Evolutionary conservation across 1,140 invertebrate genomes (phyloP).

Genomic region (Bombus superbus): DNA sequence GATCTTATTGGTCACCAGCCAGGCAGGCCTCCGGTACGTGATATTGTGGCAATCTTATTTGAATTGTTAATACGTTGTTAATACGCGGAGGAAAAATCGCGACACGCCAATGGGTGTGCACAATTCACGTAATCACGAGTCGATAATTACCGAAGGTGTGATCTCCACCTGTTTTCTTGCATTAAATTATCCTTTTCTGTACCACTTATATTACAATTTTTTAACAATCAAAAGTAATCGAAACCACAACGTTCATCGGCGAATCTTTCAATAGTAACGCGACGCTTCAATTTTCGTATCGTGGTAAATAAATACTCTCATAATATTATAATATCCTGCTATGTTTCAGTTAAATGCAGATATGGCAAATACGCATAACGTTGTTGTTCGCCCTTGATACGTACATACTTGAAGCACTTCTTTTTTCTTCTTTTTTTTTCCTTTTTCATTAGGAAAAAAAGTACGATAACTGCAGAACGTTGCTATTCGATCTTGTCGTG

Average conservation of each 20-base stretch:
- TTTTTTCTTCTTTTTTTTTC: not conserved
- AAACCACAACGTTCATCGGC: not conserved
- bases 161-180: constrained; percentile 24
- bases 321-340: not conserved
- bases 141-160: constrained; percentile 19
- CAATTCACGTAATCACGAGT: constrained; percentile 46
- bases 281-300: not conserved
- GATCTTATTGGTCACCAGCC: constrained; percentile 68
- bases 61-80: constrained; percentile 78
- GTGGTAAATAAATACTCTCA: not conserved
- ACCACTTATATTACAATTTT: too few species aligned
- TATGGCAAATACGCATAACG: constrained; percentile 31
- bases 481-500: not conserved
- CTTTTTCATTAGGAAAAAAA: constrained; percentile 11
- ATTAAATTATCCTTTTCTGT: not conserved
- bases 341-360: not conserved
- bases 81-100: constrained; percentile 64
- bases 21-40: constrained; percentile 76
- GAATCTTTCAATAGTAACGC: not conserved
- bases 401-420: not conserved
- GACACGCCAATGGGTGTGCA: constrained; percentile 52
- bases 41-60: constrained; percentile 78
- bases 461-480: constrained; percentile 6
- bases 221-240: not conserved
- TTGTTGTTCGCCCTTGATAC: constrained; percentile 39